These are phyloP conservation scores for Melinaea marsaeus DNA, from an alignment of 2,888 invertebrate species.

Conservation along the genomic window DNA sequence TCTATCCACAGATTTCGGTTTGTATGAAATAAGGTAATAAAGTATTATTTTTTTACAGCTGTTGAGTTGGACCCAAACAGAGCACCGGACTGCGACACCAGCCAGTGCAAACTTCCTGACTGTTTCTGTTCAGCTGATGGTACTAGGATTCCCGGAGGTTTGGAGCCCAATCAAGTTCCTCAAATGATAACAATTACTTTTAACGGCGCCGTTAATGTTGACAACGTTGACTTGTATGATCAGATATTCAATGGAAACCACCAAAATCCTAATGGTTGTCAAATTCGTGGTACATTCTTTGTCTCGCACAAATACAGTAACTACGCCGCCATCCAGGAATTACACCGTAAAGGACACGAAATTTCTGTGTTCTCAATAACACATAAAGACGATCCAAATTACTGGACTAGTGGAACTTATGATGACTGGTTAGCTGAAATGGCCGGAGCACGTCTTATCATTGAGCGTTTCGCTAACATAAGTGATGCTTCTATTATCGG, in stretches of 20 bases:
- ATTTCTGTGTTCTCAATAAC: slow-evolving; percentile 94
- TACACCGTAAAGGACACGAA: slow-evolving; percentile 93
- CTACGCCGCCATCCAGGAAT: slow-evolving; percentile 92
- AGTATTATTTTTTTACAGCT: slow-evolving; percentile 74
- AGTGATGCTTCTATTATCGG: slow-evolving; percentile 94
- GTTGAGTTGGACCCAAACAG: slow-evolving; percentile 94
- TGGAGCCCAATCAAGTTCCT: slow-evolving; percentile 90
- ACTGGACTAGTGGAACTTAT: slow-evolving; percentile 92
- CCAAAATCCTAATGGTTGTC: slow-evolving; percentile 92
- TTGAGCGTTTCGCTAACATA: slow-evolving; percentile 93
- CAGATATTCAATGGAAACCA: slow-evolving; percentile 91
- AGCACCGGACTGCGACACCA: slow-evolving; percentile 93
- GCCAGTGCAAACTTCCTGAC: slow-evolving; percentile 92
- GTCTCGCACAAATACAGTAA: slow-evolving; percentile 95
- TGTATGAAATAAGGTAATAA: too few species aligned
- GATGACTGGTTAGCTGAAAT: slow-evolving; percentile 97
- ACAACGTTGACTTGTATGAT: slow-evolving; percentile 94
- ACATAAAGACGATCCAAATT: slow-evolving; percentile 94
- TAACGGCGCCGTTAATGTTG: slow-evolving; percentile 94
- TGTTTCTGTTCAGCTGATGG: slow-evolving; percentile 96
- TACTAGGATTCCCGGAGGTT: slow-evolving; percentile 90
- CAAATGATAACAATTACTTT: slow-evolving; percentile 96
- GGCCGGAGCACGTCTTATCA: slow-evolving; percentile 92
- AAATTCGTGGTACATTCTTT: slow-evolving; percentile 93
- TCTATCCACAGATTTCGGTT: too few species aligned